phyloP scores from a whole-genome alignment of 2,113 vertebrate genomes.

The Typhlomys cinereus region DNA sequence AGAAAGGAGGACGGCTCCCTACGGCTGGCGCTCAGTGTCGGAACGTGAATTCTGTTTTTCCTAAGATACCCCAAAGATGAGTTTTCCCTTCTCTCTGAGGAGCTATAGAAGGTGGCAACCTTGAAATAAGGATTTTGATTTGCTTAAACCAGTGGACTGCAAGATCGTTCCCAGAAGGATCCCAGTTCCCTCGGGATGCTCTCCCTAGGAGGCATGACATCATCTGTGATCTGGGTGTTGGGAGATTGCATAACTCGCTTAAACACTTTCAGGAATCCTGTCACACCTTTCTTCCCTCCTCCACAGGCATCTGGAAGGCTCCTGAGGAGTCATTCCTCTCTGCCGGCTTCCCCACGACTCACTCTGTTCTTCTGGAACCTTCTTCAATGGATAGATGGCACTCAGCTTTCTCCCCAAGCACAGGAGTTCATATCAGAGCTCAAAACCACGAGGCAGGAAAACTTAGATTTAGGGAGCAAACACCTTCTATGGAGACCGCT shows the following conservation, averaged over 20 bases:
- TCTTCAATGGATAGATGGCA: constrained; percentile 43
- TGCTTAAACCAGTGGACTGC: constrained; percentile 78
- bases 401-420: constrained; percentile 53
- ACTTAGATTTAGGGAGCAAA: constrained; percentile 57
- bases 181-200: constrained; percentile 76
- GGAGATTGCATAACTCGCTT: background rate
- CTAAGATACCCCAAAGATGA: background rate
- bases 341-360: background rate
- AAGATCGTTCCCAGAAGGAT: constrained; percentile 67
- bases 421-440: constrained; percentile 48
- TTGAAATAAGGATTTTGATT: constrained; percentile 68
- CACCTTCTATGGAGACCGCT: constrained; percentile 67
- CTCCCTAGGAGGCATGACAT: constrained; percentile 71
- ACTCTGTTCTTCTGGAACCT: constrained; percentile 7
- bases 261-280: constrained; percentile 4
- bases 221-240: background rate
- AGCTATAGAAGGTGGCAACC: background rate
- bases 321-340: background rate
- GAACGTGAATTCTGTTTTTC: background rate
- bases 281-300: background rate
- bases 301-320: background rate
- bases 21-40: background rate
- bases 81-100: background rate
- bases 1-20: background rate
- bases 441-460: constrained; percentile 60